Conservation (phyloP, 2,113 vertebrate species). For the Centropus unirufus region DNA sequence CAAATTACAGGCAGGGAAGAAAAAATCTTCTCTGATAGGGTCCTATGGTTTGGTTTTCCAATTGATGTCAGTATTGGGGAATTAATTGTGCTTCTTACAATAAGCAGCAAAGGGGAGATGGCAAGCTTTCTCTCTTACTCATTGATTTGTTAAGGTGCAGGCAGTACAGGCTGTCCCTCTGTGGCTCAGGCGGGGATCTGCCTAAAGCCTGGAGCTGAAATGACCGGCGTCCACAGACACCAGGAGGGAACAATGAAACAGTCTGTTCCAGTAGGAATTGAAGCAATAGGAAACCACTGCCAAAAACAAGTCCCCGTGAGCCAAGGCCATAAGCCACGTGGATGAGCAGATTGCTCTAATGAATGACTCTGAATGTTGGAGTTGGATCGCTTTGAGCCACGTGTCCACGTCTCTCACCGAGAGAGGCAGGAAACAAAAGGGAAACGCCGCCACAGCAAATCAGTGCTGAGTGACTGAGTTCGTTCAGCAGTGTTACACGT, state of each 20-base stretch:
- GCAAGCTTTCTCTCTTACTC: background rate
- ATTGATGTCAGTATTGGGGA: background rate
- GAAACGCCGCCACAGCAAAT: background rate
- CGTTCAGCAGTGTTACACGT: background rate
- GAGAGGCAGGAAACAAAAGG: background rate
- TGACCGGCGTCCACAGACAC: background rate
- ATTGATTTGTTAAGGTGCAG: background rate
- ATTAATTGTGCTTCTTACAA: background rate
- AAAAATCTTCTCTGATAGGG: background rate
- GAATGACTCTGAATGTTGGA: background rate
- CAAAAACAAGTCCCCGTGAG: background rate
- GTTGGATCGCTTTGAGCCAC: background rate
- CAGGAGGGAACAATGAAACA: background rate
- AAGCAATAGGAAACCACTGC: background rate
- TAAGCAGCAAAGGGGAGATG: background rate
- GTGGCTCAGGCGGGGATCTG: background rate
- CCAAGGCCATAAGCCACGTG: background rate
- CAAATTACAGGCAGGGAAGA: background rate
- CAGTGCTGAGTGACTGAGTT: background rate
- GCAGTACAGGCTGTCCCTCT: background rate
- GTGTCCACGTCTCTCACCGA: fast-evolving
- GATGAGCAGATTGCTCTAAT: background rate
- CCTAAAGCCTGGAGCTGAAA: background rate
- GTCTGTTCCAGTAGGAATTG: background rate
- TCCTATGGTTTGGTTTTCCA: background rate